These are phyloP conservation scores for Hydraecia micacea DNA, from an alignment of 2,888 invertebrate species.

Conservation along the genomic window DNA sequence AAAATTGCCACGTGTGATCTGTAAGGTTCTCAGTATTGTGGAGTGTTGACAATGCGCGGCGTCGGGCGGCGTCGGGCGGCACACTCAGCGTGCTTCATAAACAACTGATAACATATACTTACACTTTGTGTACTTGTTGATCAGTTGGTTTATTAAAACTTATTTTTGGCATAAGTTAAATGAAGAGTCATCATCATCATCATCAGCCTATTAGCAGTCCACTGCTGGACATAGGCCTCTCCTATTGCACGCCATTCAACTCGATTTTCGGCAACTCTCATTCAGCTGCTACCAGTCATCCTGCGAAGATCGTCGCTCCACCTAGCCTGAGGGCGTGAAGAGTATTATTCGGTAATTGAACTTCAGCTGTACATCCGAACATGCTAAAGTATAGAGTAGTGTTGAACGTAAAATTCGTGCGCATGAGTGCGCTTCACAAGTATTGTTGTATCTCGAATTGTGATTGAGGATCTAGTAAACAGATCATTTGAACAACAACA, in stretches of 20 bases:
- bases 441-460: conserved; percentile 25
- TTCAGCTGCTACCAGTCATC: no score
- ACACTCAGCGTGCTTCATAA: conserved; percentile 14
- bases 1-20: conserved; percentile 49
- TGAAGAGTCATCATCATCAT: no score
- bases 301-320: no score
- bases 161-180: neutral
- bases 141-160: no score
- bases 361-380: neutral
- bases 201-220: no score
- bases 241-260: no score
- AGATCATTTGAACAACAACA: neutral
- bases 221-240: no score
- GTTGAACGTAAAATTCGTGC: conserved; percentile 19
- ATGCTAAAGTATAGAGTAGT: neutral
- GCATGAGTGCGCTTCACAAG: conserved; percentile 9
- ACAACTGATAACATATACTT: conserved; percentile 7
- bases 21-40: conserved; percentile 40
- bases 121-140: neutral
- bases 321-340: no score
- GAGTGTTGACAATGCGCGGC: neutral
- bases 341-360: neutral
- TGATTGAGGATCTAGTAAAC: conserved; percentile 20
- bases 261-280: no score
- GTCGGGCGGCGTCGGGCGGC: no score